Evolutionary conservation across 2,113 vertebrate genomes (phyloP).

Genomic region (Oenanthe melanoleuca): DNA sequence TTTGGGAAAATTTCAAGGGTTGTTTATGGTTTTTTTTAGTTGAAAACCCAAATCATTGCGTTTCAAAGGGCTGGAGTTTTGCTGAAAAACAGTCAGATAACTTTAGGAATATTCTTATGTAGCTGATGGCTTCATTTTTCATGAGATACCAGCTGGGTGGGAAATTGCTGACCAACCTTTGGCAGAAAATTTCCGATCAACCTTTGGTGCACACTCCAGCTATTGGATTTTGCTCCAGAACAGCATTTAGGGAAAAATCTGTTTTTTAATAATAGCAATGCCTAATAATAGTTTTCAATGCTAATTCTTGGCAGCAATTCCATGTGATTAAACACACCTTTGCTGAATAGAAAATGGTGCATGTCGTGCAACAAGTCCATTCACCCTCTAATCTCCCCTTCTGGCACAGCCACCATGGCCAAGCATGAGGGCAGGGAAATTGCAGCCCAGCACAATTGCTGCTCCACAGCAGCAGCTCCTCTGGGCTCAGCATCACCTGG

Average conservation of each 20-base stretch:
- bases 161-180: neutral
- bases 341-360: neutral
- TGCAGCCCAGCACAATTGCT: neutral
- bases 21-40: neutral
- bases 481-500: neutral
- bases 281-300: neutral
- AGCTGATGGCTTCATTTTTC: neutral
- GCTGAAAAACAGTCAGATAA: neutral
- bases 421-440: neutral
- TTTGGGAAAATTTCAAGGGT: neutral
- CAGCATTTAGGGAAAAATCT: neutral
- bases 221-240: neutral
- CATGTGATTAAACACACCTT: neutral
- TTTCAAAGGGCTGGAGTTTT: neutral
- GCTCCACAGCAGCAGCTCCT: neutral
- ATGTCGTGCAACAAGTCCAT: neutral
- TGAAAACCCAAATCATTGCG: rapidly evolving
- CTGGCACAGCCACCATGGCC: neutral
- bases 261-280: neutral
- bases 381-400: neutral
- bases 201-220: neutral
- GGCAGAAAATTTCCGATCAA: neutral
- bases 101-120: neutral
- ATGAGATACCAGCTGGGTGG: rapidly evolving
- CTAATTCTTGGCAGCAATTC: neutral